Base-by-base conservation (phyloP, 2,113 vertebrate genomes). In the Neopipo cinnamomea region DNA sequence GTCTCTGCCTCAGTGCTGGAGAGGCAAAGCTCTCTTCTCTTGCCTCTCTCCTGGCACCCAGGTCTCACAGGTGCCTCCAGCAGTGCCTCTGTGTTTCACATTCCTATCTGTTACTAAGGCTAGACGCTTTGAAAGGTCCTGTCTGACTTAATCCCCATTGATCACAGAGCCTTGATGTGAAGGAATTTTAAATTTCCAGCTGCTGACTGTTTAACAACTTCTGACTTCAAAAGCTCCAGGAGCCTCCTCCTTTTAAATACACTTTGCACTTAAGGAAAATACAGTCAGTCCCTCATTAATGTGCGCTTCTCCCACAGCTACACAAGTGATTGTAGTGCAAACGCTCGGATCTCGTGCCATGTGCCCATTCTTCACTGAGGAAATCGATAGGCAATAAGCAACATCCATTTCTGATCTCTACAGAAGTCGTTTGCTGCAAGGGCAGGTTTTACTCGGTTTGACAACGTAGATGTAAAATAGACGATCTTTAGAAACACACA, bases 101-200 rank as follows among this genome's bases (percentile, higher is more conserved):
- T 94, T 79, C 84, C 95, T 96, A 78, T 97, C 93, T 96, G 91
- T 82, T 96, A 96, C 92, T 95, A 83, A 86, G 74, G 58, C 70
- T 55, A 12, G 84, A 89, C 74, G 70, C 91, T 96, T 95, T 96
- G 91, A 89, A 96, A 96, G 83, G 86, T 91, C 59, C 79, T 62
- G 74, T 87, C 88, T 88, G 90, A 74, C 76, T 91, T 97, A 94
- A 96, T 95, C 94, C 78, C 71, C 77, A 91, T 89, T 95, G 94
- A 97, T 96, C 80, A 92, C 86, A 91, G 46, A 88, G 47, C 55
- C 71, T 61, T 73, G 86, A 94, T 93, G 90, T 87, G 78, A 95
- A 94, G 52, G 92, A 95, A 96, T 96, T 96, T 93, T 85, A 89
- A 68, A 96, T 96, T 94, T 96, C 93, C 90, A 93, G 79, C 85